phyloP scores from a whole-genome alignment of 2,113 vertebrate species.

The Sylvietta virens region DNA sequence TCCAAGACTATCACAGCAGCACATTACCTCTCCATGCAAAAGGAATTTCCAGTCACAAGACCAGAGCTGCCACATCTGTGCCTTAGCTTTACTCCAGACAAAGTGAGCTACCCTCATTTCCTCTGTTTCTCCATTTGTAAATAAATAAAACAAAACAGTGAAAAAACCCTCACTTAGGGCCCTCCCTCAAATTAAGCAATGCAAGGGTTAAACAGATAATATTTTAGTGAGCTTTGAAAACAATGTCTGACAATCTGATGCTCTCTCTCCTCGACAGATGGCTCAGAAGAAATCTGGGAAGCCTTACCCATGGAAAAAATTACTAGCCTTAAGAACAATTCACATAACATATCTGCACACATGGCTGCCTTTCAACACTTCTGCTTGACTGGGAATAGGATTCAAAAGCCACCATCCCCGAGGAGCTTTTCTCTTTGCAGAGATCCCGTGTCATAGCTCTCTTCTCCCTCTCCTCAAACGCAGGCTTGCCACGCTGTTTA shows the following conservation, averaged over 20 bases:
- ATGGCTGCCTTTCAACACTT: constrained; percentile 65
- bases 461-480: background rate
- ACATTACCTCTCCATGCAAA: fast-evolving
- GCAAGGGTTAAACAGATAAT: constrained; percentile 41
- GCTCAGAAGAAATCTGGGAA: constrained; percentile 52
- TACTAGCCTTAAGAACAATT: constrained; percentile 60
- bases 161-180: background rate
- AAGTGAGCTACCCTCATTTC: background rate
- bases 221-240: constrained; percentile 39
- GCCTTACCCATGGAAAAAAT: constrained; percentile 31
- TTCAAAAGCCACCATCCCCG: constrained; percentile 15
- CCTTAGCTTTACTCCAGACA: background rate
- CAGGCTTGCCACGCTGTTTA: background rate
- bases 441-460: background rate
- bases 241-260: constrained; percentile 34
- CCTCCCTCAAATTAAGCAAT: background rate
- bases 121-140: background rate
- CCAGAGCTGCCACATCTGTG: background rate
- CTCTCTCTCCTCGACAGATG: constrained; percentile 50
- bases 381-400: background rate
- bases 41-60: background rate
- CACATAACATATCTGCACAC: constrained; percentile 51
- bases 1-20: background rate
- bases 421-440: background rate
- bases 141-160: background rate